Base-by-base conservation (phyloP, 2,113 vertebrate genomes). In the Arizona elegans region DNA sequence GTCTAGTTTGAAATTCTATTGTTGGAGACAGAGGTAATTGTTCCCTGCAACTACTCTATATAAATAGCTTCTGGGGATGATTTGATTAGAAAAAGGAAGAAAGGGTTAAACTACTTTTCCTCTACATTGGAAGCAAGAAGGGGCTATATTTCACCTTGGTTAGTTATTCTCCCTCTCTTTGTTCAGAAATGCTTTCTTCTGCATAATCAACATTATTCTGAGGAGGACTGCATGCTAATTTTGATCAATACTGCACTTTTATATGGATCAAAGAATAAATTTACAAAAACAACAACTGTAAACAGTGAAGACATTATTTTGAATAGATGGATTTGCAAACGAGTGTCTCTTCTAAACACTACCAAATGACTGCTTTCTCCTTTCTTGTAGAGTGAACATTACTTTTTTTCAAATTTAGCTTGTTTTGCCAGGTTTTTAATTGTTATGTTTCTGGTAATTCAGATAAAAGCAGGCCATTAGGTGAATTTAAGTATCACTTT, bases 401-500 rank as follows among this genome's bases (percentile, higher is more conserved):
- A 26, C 50, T 90, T 89, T 56, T 70, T 70, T 70, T 7, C 0
- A 24, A 11, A n/a, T 7, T 21, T 10, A 62, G 88, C 86, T 65
- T 90, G 47, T 90, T 93, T 93, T 47, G n/a, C 29, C 15, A n/a
- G 15, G 7, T 65, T 86, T 90, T 75, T 90, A 93, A 93, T 93
- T 90, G 56, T 12, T 90, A 33, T 65, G 54, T 47, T 92, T 92
- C 10, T 54, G 43, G 15, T 87, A 90, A 93, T 90, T 92, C 19
- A 24, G 23, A 89, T 55, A 93, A 87, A 54, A 93, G 56, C 92
- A 87, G 88, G 7, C 55, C 17, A 52, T 65, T 65, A 54, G 65
- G 53, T 62, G 55, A 62, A 81, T 24, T 47, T 38, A 86, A 38
- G 29, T 19, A 59, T 86, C 50, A 59, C 29, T 85, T 89, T 50